Percentiles rank a stretch among this genome's conserved stretches.
phyloP scores from a whole-genome alignment of 2,888 invertebrate species.

The Frankliniella fusca region DNA sequence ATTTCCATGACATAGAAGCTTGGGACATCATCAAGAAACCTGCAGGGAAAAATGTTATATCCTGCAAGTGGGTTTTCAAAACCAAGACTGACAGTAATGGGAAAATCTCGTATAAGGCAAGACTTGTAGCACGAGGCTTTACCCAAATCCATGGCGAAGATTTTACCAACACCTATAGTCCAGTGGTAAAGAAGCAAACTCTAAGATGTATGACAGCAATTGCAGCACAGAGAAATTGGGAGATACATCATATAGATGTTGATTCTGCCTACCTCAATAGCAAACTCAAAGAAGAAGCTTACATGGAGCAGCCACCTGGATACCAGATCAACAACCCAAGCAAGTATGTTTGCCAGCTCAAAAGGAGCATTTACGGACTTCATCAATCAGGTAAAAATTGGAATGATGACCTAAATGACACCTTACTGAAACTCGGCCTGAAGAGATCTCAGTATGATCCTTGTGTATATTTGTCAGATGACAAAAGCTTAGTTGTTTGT shows the following conservation, averaged over 20 bases:
- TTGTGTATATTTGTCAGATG: not conserved
- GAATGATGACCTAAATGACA: not conserved
- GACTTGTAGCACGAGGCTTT: not conserved
- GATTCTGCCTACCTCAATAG: conserved; percentile 15
- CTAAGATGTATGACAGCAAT: not conserved
- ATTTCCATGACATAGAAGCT: not conserved
- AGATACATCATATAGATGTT: conserved; percentile 10
- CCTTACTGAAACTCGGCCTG: not conserved
- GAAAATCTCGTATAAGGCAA: not conserved
- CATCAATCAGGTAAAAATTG: conserved; percentile 18
- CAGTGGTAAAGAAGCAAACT: not conserved
- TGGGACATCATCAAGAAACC: not conserved
- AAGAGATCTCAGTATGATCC: not conserved
- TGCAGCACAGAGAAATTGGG: not conserved
- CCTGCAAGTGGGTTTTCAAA: not conserved
- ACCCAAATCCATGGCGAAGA: not conserved
- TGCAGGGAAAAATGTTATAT: not conserved
- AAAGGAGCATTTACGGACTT: conserved; percentile 4
- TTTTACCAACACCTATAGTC: not conserved
- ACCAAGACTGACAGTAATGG: not conserved
- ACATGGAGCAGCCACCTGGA: not conserved
- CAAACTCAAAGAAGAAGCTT: not conserved
- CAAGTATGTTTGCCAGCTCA: not conserved
- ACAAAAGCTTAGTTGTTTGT: not conserved
- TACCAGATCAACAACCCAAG: not conserved